Evolutionary conservation across 2,113 vertebrate species (phyloP).

Genomic region (Myotis davidii): DNA sequence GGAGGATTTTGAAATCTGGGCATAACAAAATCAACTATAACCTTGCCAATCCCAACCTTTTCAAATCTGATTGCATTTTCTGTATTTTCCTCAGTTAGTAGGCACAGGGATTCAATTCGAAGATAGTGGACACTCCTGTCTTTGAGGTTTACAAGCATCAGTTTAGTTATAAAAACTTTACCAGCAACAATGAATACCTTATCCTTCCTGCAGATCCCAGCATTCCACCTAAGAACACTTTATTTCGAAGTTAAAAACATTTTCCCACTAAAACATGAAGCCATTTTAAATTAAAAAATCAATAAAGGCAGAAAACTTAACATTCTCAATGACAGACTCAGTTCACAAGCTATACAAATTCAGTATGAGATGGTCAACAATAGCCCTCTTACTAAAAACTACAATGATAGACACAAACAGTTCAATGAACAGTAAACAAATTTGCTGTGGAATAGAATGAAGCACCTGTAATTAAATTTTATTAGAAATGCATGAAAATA

Average conservation of each 20-base stretch:
- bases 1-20: too few species aligned
- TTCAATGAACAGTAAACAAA: neutral
- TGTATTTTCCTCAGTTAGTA: neutral
- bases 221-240: neutral
- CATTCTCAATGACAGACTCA: neutral
- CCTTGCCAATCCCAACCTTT: neutral
- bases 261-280: neutral
- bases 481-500: neutral
- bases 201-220: neutral
- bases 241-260: neutral
- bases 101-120: neutral
- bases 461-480: neutral
- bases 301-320: neutral
- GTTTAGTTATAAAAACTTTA: neutral
- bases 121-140: neutral
- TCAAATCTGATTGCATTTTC: conserved; percentile 7
- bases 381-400: neutral
- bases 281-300: conserved; percentile 21
- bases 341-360: neutral
- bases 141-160: neutral
- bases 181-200: neutral
- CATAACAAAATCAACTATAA: too few species aligned
- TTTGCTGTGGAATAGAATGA: neutral
- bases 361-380: neutral
- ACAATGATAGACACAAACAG: neutral